These are phyloP conservation scores for Pterocles burchelli DNA, from an alignment of 2,113 vertebrate genomes.

Conservation along the genomic window DNA sequence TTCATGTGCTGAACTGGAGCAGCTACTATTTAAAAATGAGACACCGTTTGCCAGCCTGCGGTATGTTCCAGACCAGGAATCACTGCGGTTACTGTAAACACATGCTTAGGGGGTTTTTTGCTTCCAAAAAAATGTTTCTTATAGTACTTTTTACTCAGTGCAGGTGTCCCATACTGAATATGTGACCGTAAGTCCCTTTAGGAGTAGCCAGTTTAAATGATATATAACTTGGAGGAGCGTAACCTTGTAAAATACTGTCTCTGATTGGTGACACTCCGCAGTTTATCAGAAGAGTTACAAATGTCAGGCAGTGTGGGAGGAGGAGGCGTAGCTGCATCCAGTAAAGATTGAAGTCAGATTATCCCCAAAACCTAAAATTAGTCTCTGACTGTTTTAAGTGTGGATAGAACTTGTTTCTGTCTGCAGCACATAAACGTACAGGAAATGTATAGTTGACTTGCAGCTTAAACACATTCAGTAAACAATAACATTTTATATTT, in stretches of 20 bases:
- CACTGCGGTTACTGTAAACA: not conserved
- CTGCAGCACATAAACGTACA: not conserved
- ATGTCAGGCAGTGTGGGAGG: fast-evolving
- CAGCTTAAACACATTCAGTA: not conserved
- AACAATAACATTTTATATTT: fast-evolving
- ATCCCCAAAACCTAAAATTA: not conserved
- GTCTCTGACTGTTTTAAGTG: not conserved
- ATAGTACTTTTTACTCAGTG: not conserved
- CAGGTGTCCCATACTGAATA: not conserved
- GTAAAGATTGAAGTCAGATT: no score
- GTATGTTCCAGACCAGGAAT: not conserved
- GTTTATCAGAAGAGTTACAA: not conserved
- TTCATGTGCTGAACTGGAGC: no score
- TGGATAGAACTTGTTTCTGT: not conserved
- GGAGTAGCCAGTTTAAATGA: not conserved
- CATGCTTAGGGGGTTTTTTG: no score
- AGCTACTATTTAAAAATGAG: not conserved
- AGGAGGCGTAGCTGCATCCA: not conserved
- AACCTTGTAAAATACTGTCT: no score
- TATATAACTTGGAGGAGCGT: not conserved
- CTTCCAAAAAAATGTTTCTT: not conserved
- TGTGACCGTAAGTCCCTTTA: not conserved
- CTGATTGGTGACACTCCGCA: no score
- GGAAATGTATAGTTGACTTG: not conserved
- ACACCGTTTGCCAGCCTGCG: not conserved